Evolutionary conservation across 1,140 invertebrate genomes (phyloP).

Genomic region (Panulirus ornatus): DNA sequence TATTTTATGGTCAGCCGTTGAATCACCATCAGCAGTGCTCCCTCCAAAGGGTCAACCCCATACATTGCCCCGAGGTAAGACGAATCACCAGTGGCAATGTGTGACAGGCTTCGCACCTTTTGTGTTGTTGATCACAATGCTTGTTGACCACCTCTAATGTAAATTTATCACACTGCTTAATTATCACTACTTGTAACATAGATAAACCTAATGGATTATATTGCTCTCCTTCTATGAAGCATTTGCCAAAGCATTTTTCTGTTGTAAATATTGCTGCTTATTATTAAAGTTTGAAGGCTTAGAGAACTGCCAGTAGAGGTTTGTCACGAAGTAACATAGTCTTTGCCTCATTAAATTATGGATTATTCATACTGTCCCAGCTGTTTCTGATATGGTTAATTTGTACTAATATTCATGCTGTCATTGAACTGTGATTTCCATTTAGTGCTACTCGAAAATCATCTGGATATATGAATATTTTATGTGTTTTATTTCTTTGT

Average conservation of each 20-base stretch:
- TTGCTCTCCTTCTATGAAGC: neutral
- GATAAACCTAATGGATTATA: neutral
- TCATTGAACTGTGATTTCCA: neutral
- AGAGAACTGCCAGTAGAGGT: conserved; percentile 9
- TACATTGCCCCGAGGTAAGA: conserved; percentile 70
- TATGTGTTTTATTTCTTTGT: neutral
- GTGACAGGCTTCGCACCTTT: conserved; percentile 46
- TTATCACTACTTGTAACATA: neutral
- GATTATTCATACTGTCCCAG: neutral
- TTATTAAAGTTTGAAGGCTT: neutral
- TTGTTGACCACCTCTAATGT: conserved; percentile 33
- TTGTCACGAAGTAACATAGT: neutral
- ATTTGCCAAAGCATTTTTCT: neutral
- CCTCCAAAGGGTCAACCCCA: conserved; percentile 60
- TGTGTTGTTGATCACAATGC: conserved; percentile 38
- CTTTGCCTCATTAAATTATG: neutral
- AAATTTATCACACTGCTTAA: conserved; percentile 3
- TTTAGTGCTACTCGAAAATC: neutral
- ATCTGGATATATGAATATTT: neutral
- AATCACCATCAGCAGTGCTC: conserved; percentile 39
- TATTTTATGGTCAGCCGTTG: conserved; percentile 66
- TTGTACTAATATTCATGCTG: neutral
- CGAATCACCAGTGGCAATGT: conserved; percentile 5
- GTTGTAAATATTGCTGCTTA: neutral
- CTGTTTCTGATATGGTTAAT: neutral